Conservation (phyloP, 2,888 invertebrate species). For the Stenolophus ochropezus region DNA sequence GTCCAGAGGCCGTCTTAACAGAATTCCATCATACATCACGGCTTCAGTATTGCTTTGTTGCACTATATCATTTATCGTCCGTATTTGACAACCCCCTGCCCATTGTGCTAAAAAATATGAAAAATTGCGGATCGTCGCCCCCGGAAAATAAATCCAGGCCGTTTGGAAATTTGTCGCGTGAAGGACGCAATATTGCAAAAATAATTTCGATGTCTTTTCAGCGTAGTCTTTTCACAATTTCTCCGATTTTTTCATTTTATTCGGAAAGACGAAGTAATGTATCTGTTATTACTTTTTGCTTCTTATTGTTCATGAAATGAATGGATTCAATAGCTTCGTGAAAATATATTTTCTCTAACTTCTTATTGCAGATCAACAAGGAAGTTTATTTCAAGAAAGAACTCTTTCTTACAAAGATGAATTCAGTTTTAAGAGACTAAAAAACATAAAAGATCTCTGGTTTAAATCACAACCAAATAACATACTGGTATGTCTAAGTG, state of each 20-base stretch:
- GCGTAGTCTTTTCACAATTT: constrained; percentile 1
- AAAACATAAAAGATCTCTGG: too few species aligned
- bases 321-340: background rate
- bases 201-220: constrained; percentile 25
- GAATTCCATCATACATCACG: background rate
- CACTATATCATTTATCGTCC: constrained; percentile 25
- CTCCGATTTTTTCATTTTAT: constrained; percentile 3
- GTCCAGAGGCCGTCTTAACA: background rate
- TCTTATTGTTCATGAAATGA: background rate
- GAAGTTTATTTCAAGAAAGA: background rate
- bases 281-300: constrained; percentile 20
- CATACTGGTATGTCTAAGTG: too few species aligned
- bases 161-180: constrained; percentile 7
- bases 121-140: background rate
- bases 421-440: too few species aligned
- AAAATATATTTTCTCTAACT: background rate
- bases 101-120: constrained; percentile 22
- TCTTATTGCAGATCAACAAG: background rate
- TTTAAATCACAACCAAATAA: too few species aligned
- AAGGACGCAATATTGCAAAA: constrained; percentile 4
- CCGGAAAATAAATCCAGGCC: background rate
- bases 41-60: constrained; percentile 6
- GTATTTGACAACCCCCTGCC: background rate
- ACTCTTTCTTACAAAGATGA: too few species aligned
- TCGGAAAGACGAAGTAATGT: constrained; percentile 11